phyloP scores from a whole-genome alignment of 2,797 vertebrate genomes.

The Heterohyrax brucei region DNA sequence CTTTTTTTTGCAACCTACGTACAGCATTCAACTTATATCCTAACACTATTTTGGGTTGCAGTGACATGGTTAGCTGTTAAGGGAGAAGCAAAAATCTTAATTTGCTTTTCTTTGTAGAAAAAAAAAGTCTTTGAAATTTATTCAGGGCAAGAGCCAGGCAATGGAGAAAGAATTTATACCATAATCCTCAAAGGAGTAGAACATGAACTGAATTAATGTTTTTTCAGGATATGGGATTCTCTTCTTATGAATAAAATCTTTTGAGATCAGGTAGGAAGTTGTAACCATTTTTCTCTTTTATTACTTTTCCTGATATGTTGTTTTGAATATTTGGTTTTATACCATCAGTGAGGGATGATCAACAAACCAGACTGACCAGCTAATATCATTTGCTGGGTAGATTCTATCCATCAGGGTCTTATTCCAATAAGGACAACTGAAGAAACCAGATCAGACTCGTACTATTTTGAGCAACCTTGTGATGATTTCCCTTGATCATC shows the following conservation, averaged over 20 bases:
- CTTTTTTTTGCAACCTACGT: conserved; percentile 9
- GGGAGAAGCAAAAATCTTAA: conserved; percentile 77
- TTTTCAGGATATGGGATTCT: conserved; percentile 77
- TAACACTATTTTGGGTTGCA: conserved; percentile 41
- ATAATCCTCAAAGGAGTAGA: conserved; percentile 80
- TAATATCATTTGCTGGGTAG: conserved; percentile 73
- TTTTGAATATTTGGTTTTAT: conserved; percentile 82
- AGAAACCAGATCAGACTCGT: conserved; percentile 83
- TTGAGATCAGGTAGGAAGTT: conserved; percentile 83
- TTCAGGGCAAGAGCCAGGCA: conserved; percentile 76
- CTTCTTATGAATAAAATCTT: conserved; percentile 84
- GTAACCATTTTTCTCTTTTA: conserved; percentile 82
- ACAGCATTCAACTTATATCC: conserved; percentile 58
- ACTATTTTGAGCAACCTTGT: conserved; percentile 85
- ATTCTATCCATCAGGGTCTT: conserved; percentile 77
- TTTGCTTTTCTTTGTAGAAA: conserved; percentile 79
- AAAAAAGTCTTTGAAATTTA: conserved; percentile 80
- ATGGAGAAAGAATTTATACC: conserved; percentile 79
- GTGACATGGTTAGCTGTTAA: conserved; percentile 70
- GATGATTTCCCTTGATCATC: conserved; percentile 50
- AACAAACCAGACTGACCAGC: conserved; percentile 37
- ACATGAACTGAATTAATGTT: conserved; percentile 84
- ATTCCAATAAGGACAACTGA: conserved; percentile 67
- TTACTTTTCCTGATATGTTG: conserved; percentile 75
- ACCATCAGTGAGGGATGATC: conserved; percentile 65